Conservation (phyloP, 2,888 invertebrate genomes). For the Drosophila differens region DNA sequence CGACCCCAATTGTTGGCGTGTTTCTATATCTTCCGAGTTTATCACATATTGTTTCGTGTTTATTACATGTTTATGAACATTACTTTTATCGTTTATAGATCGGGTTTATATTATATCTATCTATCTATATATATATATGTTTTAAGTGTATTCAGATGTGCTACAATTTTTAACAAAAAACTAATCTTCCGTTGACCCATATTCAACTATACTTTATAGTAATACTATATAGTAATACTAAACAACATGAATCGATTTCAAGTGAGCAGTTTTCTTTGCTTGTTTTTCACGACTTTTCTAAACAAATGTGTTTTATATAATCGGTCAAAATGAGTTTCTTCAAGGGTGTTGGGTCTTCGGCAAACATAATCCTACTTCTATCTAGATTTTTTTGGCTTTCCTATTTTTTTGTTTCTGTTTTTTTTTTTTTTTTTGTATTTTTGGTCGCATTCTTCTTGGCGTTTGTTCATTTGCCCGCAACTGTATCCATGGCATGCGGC, state of each 20-base stretch:
- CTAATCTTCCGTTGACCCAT: background rate
- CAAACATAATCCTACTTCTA: background rate
- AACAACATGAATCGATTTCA: background rate
- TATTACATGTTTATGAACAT: background rate
- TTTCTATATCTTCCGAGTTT: too few relatives aligned
- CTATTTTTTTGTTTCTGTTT: too few relatives aligned
- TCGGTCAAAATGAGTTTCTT: background rate
- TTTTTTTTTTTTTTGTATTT: conserved; percentile 30
- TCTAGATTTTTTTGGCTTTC: background rate
- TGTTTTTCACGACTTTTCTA: background rate
- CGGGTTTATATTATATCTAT: too few relatives aligned
- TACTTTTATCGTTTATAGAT: background rate
- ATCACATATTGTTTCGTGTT: too few relatives aligned
- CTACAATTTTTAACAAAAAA: background rate
- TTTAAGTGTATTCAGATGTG: background rate
- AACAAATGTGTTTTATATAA: background rate
- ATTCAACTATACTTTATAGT: background rate
- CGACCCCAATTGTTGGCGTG: background rate
- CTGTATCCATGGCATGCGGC: conserved; percentile 66
- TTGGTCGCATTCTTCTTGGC: conserved; percentile 72
- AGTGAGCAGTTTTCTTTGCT: background rate
- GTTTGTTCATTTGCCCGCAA: conserved; percentile 78
- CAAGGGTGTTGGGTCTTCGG: conserved; percentile 2
- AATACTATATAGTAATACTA: too few relatives aligned
- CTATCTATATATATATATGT: background rate